Base-by-base conservation (phyloP, 2,888 invertebrate species). In the Lucinisca nassula region DNA sequence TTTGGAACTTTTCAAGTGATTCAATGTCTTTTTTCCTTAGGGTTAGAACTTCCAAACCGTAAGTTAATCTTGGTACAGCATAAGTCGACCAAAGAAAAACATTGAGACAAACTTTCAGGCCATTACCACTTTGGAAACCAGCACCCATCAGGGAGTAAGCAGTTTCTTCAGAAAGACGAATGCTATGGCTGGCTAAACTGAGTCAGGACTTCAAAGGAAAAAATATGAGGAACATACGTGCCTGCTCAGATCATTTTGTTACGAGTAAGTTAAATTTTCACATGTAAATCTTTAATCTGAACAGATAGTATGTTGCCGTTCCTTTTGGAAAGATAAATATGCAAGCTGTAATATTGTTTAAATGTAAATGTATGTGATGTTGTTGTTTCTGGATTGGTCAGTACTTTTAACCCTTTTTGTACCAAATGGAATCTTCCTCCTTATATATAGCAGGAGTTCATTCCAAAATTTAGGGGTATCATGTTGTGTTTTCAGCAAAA, bases 221-320 rank as follows among this genome's bases (percentile, higher is more conserved):
- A 51, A 79, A 79, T 49, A 12, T 79, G 40, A 58, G 55, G n/a
- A 81, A 81, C 74, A 40, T 74, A 4, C 38, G 81, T 24, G 58
- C 61, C 30, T 81, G 81, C 45, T 81, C 81, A 21, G 81, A 81
- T 40, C 81, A 81, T 37, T 79, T 79, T 37, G 55, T 79, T 10
- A 24, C 24, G 24, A 27, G 79, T 79, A 45, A 67, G 61, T 67
- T 35, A 35, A 4, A 35, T 67, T 35, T 35, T 58, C 51, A 51
- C 51, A 51, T 51, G 51, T 61, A 27, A 21, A 51, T 21, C 8
- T 51, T 21, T 17, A 51, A n/a, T 6, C 12, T 51, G 51, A 21
- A 40, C 51, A 51, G 21, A 14, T 51, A 51, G 14, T 14, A 51
- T 3, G 8, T 51, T 51, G 40, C 40, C 8, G 40, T 51, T 51